A percentile compares a stretch with the other conserved stretches of the same genome.
phyloP scores from a whole-genome alignment of 1,140 invertebrate species.

The Drosophila hydei region DNA sequence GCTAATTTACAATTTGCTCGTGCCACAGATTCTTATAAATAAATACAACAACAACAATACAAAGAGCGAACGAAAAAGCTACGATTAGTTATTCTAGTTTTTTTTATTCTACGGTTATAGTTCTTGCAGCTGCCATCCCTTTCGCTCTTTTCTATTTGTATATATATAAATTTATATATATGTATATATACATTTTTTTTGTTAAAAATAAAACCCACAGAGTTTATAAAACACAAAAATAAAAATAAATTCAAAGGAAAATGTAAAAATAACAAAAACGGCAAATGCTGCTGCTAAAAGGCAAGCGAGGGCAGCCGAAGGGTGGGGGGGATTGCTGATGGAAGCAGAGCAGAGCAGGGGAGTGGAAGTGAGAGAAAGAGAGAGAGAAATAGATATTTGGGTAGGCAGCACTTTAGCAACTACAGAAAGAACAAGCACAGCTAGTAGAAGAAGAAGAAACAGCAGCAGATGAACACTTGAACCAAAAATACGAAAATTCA shows the following conservation, averaged over 20 bases:
- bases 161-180: constrained; percentile 15
- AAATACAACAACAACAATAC: constrained; percentile 32
- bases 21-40: constrained; percentile 59
- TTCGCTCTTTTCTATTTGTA: constrained; percentile 36
- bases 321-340: neutral
- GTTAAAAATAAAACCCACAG: constrained; percentile 76
- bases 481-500: constrained; percentile 50
- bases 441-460: constrained; percentile 3
- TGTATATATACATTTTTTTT: constrained; percentile 16
- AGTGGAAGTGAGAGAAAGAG: neutral
- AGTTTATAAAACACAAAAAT: constrained; percentile 79
- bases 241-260: constrained; percentile 81
- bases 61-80: constrained; percentile 26
- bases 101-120: constrained; percentile 9
- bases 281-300: constrained; percentile 40
- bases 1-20: constrained; percentile 70
- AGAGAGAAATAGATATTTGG: neutral
- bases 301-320: neutral
- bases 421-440: constrained; percentile 22
- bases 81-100: constrained; percentile 49
- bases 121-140: neutral
- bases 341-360: too few species aligned
- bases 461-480: constrained; percentile 27
- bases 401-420: constrained; percentile 49
- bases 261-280: constrained; percentile 76